These are phyloP conservation scores for Stichodactyla helianthus DNA, from an alignment of 64 coral and sea anemone species.

Conservation along the genomic window DNA sequence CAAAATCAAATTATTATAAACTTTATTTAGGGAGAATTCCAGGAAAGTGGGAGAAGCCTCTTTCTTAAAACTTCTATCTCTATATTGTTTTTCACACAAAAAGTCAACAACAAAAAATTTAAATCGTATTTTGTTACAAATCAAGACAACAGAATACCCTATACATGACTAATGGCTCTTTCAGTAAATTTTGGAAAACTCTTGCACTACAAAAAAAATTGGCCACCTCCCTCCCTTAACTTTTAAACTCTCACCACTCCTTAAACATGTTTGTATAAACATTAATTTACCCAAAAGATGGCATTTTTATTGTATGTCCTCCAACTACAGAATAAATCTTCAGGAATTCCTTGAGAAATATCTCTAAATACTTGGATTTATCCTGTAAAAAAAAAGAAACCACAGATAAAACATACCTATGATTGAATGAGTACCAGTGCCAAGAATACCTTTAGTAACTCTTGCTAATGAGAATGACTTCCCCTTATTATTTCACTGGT, in stretches of 20 bases:
- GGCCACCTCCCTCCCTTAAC: not conserved
- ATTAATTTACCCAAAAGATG: slow-evolving; percentile 60
- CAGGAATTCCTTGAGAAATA: slow-evolving; percentile 67
- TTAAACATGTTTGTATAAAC: too few species aligned
- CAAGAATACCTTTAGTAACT: too few species aligned
- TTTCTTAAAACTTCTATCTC: not conserved
- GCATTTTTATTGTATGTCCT: slow-evolving; percentile 57
- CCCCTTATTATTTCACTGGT: too few species aligned
- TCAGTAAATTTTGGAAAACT: too few species aligned
- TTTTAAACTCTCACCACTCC: too few species aligned
- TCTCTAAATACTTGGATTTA: slow-evolving; percentile 47
- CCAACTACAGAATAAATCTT: slow-evolving; percentile 45
- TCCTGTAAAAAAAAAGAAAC: slow-evolving; percentile 31
- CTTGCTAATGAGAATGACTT: too few species aligned
- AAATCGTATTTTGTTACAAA: too few species aligned
- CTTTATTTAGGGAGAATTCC: not conserved
- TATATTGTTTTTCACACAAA: too few species aligned
- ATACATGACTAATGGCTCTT: too few species aligned
- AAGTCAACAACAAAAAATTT: too few species aligned
- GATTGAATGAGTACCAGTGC: not conserved
- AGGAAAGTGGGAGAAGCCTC: not conserved
- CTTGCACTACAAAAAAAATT: too few species aligned
- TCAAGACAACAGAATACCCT: too few species aligned
- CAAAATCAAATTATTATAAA: not conserved
- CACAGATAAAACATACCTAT: not conserved